Percentiles rank a stretch among this genome's conserved stretches.
Evolutionary conservation across 2,113 vertebrate genomes (phyloP).

Genomic region (Pampusana beccarii): DNA sequence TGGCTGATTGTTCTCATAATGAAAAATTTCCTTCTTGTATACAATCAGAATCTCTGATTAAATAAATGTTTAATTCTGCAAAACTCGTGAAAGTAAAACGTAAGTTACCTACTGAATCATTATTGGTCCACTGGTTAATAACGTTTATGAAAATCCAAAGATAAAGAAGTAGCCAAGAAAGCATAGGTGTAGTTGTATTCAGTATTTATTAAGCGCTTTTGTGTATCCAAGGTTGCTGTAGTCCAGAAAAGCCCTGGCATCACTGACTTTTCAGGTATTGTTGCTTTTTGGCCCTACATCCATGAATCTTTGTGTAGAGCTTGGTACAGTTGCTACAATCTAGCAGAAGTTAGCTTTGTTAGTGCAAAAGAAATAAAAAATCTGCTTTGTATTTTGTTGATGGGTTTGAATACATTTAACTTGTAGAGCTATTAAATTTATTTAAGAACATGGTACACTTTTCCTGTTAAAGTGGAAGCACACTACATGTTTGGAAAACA

Average conservation of each 20-base stretch:
- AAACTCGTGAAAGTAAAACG: no score
- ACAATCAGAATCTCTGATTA: no score
- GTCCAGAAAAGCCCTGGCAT: background rate
- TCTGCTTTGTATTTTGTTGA: background rate
- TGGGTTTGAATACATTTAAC: background rate
- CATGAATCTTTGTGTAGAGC: background rate
- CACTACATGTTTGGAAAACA: background rate
- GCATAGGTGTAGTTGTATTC: background rate
- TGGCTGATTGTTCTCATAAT: no score
- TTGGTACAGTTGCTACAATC: background rate
- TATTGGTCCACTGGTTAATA: no score
- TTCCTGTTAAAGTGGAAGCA: background rate
- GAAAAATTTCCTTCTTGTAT: no score
- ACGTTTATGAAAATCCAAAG: no score
- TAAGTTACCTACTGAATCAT: no score
- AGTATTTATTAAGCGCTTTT: background rate
- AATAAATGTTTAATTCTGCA: no score
- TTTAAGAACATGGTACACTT: background rate
- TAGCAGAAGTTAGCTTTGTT: background rate
- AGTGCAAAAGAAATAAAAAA: background rate
- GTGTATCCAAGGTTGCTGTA: background rate
- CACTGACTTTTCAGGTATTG: background rate
- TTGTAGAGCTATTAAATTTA: background rate
- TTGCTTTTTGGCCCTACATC: background rate
- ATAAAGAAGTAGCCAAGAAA: no score